phyloP scores from a whole-genome alignment of 35 echinoderm and acorn worm genomes.

The Apostichopus californicus region DNA sequence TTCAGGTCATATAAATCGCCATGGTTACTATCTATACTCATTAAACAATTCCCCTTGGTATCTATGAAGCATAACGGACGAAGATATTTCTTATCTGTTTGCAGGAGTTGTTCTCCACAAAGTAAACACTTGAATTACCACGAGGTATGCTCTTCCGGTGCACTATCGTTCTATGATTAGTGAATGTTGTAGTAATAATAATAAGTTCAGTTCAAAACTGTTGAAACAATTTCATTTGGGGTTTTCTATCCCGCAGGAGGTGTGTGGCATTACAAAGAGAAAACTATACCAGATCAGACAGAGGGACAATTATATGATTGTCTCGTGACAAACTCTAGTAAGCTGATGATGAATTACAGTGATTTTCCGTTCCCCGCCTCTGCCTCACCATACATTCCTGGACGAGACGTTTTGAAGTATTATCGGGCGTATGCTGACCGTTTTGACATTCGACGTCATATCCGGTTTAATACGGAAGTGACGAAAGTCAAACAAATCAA shows the following conservation, averaged over 20 bases:
- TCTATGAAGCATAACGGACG: too few relatives aligned
- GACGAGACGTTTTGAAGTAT: constrained; percentile 35
- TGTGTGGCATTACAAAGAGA: constrained; percentile 60
- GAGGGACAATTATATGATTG: constrained; percentile 54
- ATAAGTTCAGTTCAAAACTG: too few relatives aligned
- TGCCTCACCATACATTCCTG: constrained; percentile 41
- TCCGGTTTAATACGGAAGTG: constrained; percentile 62
- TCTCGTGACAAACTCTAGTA: constrained; percentile 67
- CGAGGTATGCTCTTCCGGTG: too few relatives aligned
- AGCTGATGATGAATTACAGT: constrained; percentile 63
- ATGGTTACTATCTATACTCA: too few relatives aligned
- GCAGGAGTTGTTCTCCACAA: too few relatives aligned
- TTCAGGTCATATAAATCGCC: too few relatives aligned
- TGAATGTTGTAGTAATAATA: too few relatives aligned
- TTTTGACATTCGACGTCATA: constrained; percentile 45
- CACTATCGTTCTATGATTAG: too few relatives aligned
- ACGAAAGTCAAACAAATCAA: constrained; percentile 43
- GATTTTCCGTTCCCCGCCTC: constrained; percentile 53
- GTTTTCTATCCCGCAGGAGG: constrained; percentile 25
- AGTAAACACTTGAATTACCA: too few relatives aligned
- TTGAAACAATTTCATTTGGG: too few relatives aligned
- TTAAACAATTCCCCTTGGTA: too few relatives aligned
- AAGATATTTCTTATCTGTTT: too few relatives aligned
- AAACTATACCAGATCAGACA: constrained; percentile 9
- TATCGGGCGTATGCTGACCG: constrained; percentile 47